Evolutionary conservation across 2,888 invertebrate species (phyloP).

Genomic region (Pecten maximus): DNA sequence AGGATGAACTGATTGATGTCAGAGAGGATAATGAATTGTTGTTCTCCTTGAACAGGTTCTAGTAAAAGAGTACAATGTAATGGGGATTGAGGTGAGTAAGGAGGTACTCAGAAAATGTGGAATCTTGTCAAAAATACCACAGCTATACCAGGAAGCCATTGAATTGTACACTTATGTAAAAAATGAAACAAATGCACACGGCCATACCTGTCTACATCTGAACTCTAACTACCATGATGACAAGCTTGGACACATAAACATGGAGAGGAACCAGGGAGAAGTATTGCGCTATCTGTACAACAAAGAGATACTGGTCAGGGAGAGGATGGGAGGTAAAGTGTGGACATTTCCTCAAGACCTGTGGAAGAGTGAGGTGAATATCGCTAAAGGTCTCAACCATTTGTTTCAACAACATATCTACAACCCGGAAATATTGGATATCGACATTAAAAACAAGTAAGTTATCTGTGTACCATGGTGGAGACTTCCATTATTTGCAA

Average conservation of each 20-base stretch:
- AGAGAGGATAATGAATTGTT: neutral
- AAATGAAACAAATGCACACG: constrained; percentile 64
- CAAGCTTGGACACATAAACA: constrained; percentile 53
- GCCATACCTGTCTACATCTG: constrained; percentile 69
- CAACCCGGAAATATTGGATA: constrained; percentile 59
- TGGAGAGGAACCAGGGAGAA: constrained; percentile 60
- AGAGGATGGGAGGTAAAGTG: constrained; percentile 56
- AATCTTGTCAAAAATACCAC: constrained; percentile 60
- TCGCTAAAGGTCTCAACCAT: constrained; percentile 60
- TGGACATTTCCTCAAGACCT: constrained; percentile 67
- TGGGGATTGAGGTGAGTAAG: constrained; percentile 68
- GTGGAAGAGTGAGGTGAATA: constrained; percentile 73
- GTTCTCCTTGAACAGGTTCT: constrained; percentile 63
- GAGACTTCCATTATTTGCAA: no score
- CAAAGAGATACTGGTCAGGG: constrained; percentile 63
- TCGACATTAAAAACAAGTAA: constrained; percentile 64
- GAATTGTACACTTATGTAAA: constrained; percentile 77
- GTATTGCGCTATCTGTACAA: constrained; percentile 68
- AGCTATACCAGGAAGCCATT: constrained; percentile 70
- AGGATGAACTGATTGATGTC: no score
- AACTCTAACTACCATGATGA: constrained; percentile 40
- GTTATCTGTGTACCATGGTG: constrained; percentile 41
- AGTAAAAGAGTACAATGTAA: constrained; percentile 61
- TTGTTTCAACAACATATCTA: constrained; percentile 58
- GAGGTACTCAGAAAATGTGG: constrained; percentile 63